Base-by-base conservation (phyloP, 1,140 invertebrate species). In the Drosophila bifasciata region DNA sequence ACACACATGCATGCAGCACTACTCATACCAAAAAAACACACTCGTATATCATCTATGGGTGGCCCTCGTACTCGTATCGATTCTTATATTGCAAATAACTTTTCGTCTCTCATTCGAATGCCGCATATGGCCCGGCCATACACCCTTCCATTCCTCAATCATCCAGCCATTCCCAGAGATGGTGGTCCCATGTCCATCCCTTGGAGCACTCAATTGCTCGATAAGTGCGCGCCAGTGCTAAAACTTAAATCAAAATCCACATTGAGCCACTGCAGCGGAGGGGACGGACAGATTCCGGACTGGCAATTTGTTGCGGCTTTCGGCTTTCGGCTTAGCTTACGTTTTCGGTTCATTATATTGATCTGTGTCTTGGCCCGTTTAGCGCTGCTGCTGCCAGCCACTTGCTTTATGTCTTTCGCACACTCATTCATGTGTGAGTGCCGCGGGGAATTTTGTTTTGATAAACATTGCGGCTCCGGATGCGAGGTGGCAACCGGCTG, bases 21-120 rank as follows among this genome's bases (percentile, higher is more conserved):
- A 16, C 17, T 21, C 16, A 32, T 61, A 49, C 58, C 2, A 52
- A 45, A 51, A 16, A 61, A 45, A 51, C 21, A 61, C 17, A 43
- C n/a, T 41, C 23, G 46, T 41, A 50, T 66, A 76, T 60, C 64
- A 62, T 67, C 55, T 75, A 55, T 56, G 57, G 66, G 16, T 48
- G 61, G 49, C 28, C 39, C 17, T n/a, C n/a, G n/a, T 71, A 76
- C 19, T 36, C 19, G 45, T 76, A 84, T 85, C 79, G 84, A 75
- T 84, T 89, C 66, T 48, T 73, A 75, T 85, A 80, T 80, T 72
- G 61, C 78, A 89, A 89, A 89, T 78, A 84, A 75, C 62, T 77
- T 73, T 75, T 81, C 48, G 70, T 43, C 63, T 64, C 85, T 89
- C 80, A 89, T 89, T 89, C 73, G 63, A 77, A 89, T 85, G 86